These are phyloP conservation scores for Xestia xanthographa DNA, from an alignment of 2,888 invertebrate genomes.

Conservation along the genomic window DNA sequence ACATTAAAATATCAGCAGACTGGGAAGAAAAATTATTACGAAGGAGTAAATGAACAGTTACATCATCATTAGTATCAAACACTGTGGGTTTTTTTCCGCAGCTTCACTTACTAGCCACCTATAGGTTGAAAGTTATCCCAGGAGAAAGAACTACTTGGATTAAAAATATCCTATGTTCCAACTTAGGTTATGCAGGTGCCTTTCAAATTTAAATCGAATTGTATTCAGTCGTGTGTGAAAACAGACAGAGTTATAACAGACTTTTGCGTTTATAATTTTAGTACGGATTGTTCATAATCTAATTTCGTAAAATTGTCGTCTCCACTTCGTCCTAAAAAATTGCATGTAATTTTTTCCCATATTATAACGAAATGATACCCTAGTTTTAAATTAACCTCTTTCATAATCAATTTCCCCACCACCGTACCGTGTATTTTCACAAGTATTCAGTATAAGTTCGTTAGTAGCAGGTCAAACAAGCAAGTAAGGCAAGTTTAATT, in stretches of 20 bases:
- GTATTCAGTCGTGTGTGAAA: not conserved
- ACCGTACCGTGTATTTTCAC: conserved; percentile 9
- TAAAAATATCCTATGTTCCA: not conserved
- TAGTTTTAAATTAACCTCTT: conserved; percentile 15
- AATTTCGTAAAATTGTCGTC: not conserved
- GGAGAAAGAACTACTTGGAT: not conserved
- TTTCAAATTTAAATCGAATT: not conserved
- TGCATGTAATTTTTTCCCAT: too few species aligned
- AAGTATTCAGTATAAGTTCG: conserved; percentile 63
- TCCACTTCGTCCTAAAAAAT: not conserved
- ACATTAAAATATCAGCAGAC: not conserved
- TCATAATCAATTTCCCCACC: conserved; percentile 4
- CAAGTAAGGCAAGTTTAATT: conserved; percentile 72
- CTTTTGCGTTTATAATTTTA: not conserved
- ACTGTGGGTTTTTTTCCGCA: not conserved
- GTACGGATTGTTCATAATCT: not conserved
- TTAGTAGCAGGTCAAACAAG: conserved; percentile 75
- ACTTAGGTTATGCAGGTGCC: not conserved
- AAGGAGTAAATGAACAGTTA: not conserved
- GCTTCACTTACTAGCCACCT: too few species aligned
- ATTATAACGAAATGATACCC: not conserved
- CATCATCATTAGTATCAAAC: not conserved
- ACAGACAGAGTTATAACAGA: not conserved
- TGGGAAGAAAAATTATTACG: not conserved
- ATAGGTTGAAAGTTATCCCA: not conserved